These are phyloP conservation scores for Spondyliosoma cantharus DNA, from an alignment of 2,797 vertebrate species.

Conservation along the genomic window DNA sequence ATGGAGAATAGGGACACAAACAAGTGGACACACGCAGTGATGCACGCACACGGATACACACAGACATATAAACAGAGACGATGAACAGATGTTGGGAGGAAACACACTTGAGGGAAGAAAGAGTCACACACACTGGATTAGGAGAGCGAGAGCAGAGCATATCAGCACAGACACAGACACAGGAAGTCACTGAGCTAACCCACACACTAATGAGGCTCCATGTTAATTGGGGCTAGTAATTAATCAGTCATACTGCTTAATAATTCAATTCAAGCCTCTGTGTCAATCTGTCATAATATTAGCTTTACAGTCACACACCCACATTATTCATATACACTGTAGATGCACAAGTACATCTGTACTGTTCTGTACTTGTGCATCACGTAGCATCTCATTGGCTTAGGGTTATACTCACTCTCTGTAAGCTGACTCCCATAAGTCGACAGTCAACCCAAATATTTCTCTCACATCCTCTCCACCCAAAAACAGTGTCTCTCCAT, in stretches of 20 bases:
- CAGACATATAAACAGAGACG: conserved; percentile 15
- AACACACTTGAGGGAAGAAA: conserved; percentile 25
- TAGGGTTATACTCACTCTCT: neutral
- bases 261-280: conserved; percentile 49
- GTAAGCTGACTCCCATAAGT: too few relatives aligned
- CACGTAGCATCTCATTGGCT: too few relatives aligned
- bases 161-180: conserved; percentile 29
- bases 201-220: conserved; percentile 62
- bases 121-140: conserved; percentile 12
- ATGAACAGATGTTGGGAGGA: conserved; percentile 48
- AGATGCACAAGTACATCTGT: neutral
- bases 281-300: conserved; percentile 46
- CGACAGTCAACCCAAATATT: neutral
- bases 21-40: conserved; percentile 17
- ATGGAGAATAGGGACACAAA: conserved; percentile 53
- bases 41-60: conserved; percentile 12
- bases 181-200: conserved; percentile 45
- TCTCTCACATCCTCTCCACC: neutral
- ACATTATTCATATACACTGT: conserved; percentile 1
- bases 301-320: conserved; percentile 26
- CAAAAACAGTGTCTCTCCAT: neutral
- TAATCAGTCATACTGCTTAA: conserved; percentile 62
- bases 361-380: neutral
- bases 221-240: conserved; percentile 66
- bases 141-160: conserved; percentile 12